Conservation (phyloP, 2,113 vertebrate genomes). For the Lontra canadensis region DNA sequence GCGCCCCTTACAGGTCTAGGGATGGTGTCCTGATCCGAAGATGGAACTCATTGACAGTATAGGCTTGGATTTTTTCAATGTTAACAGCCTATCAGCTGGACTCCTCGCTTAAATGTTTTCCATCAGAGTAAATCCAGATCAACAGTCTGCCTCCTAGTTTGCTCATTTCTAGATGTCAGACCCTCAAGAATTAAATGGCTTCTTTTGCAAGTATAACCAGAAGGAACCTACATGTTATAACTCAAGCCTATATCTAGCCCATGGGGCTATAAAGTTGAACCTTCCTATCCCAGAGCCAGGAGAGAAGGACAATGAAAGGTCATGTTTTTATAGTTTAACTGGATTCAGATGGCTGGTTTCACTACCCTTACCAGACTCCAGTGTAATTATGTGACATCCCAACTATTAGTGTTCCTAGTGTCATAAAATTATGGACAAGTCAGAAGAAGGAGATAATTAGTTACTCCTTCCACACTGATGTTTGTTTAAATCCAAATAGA, state of each 20-base stretch:
- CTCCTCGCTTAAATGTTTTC: not conserved
- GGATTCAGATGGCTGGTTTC: not conserved
- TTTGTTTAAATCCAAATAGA: not conserved
- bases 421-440: conserved; percentile 45
- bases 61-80: not conserved
- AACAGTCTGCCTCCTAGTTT: not conserved
- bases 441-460: not conserved
- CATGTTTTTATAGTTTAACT: not conserved
- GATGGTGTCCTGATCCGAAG: not conserved
- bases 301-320: not conserved
- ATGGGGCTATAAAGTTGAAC: not conserved
- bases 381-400: not conserved
- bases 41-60: not conserved
- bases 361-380: not conserved
- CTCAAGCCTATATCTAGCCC: not conserved
- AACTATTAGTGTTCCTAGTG: not conserved
- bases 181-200: conserved; percentile 25
- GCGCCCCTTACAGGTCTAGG: not conserved
- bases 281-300: not conserved
- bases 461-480: not conserved
- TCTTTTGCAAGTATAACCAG: not conserved
- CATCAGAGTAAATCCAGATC: conserved; percentile 13
- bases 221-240: not conserved
- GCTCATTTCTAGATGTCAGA: not conserved
- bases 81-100: not conserved